These are phyloP conservation scores for Oceanodroma tethys DNA, from an alignment of 2,113 vertebrate species.

Conservation along the genomic window DNA sequence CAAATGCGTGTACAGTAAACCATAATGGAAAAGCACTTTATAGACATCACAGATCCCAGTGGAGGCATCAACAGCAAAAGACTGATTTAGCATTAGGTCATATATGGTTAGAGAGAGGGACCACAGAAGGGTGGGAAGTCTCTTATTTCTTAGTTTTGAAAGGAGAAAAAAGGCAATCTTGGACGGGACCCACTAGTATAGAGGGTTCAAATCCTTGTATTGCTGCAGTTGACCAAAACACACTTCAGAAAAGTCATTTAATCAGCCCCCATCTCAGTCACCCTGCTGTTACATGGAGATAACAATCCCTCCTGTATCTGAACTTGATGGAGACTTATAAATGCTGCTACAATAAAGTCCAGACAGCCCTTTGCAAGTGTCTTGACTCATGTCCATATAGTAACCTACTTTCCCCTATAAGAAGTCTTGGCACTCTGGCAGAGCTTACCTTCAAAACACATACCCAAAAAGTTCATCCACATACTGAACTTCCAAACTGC, in stretches of 20 bases:
- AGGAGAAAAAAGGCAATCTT: background rate
- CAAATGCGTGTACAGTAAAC: background rate
- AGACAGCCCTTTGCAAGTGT: background rate
- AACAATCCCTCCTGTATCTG: background rate
- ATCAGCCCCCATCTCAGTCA: background rate
- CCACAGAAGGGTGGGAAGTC: background rate
- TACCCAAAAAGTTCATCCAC: background rate
- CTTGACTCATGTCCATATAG: background rate
- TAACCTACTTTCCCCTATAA: background rate
- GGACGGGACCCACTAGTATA: background rate
- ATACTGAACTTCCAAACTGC: background rate
- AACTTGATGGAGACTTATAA: background rate
- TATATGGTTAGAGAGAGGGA: background rate
- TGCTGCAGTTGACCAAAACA: background rate
- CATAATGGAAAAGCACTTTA: background rate
- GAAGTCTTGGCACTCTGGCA: background rate
- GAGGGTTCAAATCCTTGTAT: background rate
- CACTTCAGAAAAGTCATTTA: background rate
- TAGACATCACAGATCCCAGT: background rate
- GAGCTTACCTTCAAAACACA: background rate
- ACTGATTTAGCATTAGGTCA: background rate
- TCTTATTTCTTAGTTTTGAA: background rate
- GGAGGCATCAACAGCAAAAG: background rate
- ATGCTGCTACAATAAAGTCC: background rate
- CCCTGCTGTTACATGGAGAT: background rate